Evolutionary conservation across 2,113 vertebrate species (phyloP).

Genomic region (Mustela nigripes): DNA sequence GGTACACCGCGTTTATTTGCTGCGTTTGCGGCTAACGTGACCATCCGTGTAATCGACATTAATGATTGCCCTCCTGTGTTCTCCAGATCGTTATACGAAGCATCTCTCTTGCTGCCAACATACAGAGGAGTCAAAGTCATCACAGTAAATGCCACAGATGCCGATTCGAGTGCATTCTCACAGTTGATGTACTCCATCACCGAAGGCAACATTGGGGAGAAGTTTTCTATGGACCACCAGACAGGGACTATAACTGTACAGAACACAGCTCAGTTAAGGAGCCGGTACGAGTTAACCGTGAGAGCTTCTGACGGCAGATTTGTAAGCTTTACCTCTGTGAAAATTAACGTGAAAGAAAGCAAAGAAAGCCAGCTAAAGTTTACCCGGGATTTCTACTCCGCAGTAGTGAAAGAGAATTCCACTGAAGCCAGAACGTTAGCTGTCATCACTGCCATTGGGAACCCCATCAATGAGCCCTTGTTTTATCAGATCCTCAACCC

Average conservation of each 20-base stretch:
- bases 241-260: slow-evolving; percentile 93
- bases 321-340: slow-evolving; percentile 91
- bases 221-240: slow-evolving; percentile 92
- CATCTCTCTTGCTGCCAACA: slow-evolving; percentile 93
- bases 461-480: slow-evolving; percentile 95
- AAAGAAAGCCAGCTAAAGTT: slow-evolving; percentile 95
- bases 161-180: slow-evolving; percentile 93
- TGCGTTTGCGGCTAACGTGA: slow-evolving; percentile 95
- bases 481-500: slow-evolving; percentile 97
- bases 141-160: slow-evolving; percentile 93
- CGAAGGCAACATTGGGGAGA: slow-evolving; percentile 98
- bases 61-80: slow-evolving; percentile 97
- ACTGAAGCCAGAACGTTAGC: slow-evolving; percentile 92
- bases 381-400: slow-evolving; percentile 93
- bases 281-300: slow-evolving; percentile 95
- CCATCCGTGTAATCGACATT: slow-evolving; percentile 94
- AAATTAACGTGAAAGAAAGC: slow-evolving; percentile 96
- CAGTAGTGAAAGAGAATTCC: slow-evolving; percentile 93
- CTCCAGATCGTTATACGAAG: slow-evolving; percentile 92
- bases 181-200: slow-evolving; percentile 95
- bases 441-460: slow-evolving; percentile 93
- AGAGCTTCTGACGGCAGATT: slow-evolving; percentile 96
- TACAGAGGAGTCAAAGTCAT: slow-evolving; percentile 95
- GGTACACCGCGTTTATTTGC: slow-evolving; percentile 95
- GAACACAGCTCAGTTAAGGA: slow-evolving; percentile 96